Percentiles rank a stretch among this genome's conserved stretches.
phyloP scores from a whole-genome alignment of 2,888 invertebrate genomes.

The Mythimna lalbum region DNA sequence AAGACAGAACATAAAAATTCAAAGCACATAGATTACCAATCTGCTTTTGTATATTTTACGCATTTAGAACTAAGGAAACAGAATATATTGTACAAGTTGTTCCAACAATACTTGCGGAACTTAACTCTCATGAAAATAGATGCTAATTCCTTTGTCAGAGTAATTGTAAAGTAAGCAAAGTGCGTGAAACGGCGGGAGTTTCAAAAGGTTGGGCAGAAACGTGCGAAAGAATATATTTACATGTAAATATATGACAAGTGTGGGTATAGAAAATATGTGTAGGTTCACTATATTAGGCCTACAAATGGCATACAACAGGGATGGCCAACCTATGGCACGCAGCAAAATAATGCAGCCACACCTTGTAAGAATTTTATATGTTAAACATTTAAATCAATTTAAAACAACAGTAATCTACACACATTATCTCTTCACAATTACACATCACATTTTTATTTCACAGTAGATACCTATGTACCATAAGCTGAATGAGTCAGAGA shows the following conservation, averaged over 20 bases:
- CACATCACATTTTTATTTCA: no score
- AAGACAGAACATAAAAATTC: conserved; percentile 25
- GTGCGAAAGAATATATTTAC: conserved; percentile 59
- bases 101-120: conserved; percentile 41
- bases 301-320: neutral
- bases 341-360: no score
- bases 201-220: conserved; percentile 44
- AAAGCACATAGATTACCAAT: conserved; percentile 27
- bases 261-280: neutral
- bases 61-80: conserved; percentile 30
- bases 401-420: no score
- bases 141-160: conserved; percentile 53
- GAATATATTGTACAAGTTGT: conserved; percentile 27
- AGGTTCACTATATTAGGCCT: neutral
- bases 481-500: no score
- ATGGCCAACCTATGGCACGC: neutral
- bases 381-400: no score
- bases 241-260: conserved; percentile 17
- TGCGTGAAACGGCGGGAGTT: conserved; percentile 40
- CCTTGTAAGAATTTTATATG: no score
- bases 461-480: no score
- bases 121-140: conserved; percentile 30
- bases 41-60: conserved; percentile 35
- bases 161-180: conserved; percentile 60
- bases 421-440: no score